Base-by-base conservation (phyloP, 2,797 vertebrate species). In the Muraenolepis orangiensis region DNA sequence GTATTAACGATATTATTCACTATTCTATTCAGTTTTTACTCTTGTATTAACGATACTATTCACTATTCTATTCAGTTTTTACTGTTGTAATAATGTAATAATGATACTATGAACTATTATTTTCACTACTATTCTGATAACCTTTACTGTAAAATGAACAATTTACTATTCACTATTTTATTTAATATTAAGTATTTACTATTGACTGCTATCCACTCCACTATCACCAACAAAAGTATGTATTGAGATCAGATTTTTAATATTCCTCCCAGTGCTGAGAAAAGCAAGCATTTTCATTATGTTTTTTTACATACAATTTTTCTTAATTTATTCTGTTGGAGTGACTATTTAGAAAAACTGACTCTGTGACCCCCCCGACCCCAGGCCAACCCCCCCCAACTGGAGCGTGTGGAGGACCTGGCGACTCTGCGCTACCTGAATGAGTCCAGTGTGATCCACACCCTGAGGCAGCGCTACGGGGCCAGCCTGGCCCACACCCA, bases 401-500 rank as follows among this genome's bases (percentile, higher is more conserved):
- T 94, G 0, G 96, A 99, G 89, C 95, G 96, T 0, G 93, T 94
- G 73, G 98, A 99, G 86, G 97, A 99, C 82, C 93, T 99, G 81
- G 95, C 96, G 77, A 95, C 93, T 4, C 92, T 99, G 83, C 95
- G 97, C 78, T 99, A 98, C 90, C 93, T 99, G 91, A 99, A 98
- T 0, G 97, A 99, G 90, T 96, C 96, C 29, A 98, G 97, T 0
- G 94, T 95, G 73, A 94, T 99, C 87, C 98, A 99, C 92, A 94
- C 95, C 0, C 90, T 99, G 69, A 94, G 97, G 69, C 96, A 99
- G 90, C 96, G 98, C 42, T 98, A 96, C 0, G 95, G 97, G 0
- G 94, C 94, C 28, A 97, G 96, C 94, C 95, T 99, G 87, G 91
- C 95, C 74, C 96, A 99, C 93, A 97, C 96, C 2, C 94, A 97